Base-by-base conservation (phyloP, 2,797 vertebrate species). In the Channa striata region DNA sequence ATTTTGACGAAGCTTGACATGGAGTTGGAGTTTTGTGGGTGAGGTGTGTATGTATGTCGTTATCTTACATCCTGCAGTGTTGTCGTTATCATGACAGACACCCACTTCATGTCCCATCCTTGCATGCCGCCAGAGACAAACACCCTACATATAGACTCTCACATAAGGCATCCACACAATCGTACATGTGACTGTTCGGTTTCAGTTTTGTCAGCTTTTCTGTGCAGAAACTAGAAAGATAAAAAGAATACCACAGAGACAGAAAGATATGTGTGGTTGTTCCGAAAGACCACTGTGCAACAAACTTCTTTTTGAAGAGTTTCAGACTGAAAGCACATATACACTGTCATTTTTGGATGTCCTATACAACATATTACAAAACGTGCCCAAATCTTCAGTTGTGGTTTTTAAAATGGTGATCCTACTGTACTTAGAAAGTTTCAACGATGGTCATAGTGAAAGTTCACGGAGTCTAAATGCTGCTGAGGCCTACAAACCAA, bases 51-150 rank as follows among this genome's bases (percentile, higher is more conserved):
- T 68, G 68, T 69, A 30, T 54, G 48, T 51, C 2, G 54, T 87
- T 84, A 87, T 88, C 85, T 60, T 66, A 68, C 60, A 70, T 63
- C 70, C 71, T 44, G 59, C 59, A 61, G 73, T 63, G 78, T 77
- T 81, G 67, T 40, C 68, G 74, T 80, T 85, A 77, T 78, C 65
- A 75, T 84, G 77, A 86, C 85, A 87, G 84, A 82, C 79, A 84
- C 80, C 74, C 77, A 88, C 84, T 89, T 91, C 85, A 84, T 80
- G 59, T 49, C 57, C 60, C 30, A 49, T 63, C 83, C 74, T 83
- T 74, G 68, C 69, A 74, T 78, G 68, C 78, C 68, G 0, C 50
- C 8, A 56, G 68, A 62, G 70, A 87, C 83, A 77, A 84, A 82
- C 76, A 74, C 78, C 64, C 60, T 52, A 72, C 57, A 69, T 50